Conservation (phyloP, 2,888 invertebrate genomes). For the Galerucella pusilla region DNA sequence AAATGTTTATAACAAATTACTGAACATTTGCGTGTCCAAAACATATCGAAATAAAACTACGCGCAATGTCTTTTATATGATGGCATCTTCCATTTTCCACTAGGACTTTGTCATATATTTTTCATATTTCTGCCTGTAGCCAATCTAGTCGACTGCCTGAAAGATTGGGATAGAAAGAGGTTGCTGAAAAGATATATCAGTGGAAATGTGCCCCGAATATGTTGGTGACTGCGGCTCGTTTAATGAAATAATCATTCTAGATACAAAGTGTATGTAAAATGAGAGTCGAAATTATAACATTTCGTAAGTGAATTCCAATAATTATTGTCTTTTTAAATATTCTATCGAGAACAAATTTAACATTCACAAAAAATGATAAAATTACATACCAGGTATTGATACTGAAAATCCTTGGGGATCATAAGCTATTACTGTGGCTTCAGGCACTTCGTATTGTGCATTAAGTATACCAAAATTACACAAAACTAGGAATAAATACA, state of each 20-base stretch:
- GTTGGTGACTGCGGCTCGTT: background rate
- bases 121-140: too few relatives aligned
- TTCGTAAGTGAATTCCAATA: background rate
- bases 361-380: background rate
- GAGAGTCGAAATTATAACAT: background rate
- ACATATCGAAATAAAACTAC: too few relatives aligned
- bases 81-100: too few relatives aligned
- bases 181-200: background rate
- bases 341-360: too few relatives aligned
- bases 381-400: slow-evolving; percentile 70
- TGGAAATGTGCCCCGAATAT: background rate
- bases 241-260: background rate
- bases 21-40: too few relatives aligned
- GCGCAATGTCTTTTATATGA: too few relatives aligned
- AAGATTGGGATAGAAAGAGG: background rate
- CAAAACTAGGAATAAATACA: slow-evolving; percentile 20
- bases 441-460: slow-evolving; percentile 64
- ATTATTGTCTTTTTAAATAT: background rate
- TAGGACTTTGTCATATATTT: too few relatives aligned
- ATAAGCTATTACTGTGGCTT: slow-evolving; percentile 70
- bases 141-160: background rate
- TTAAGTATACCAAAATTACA: slow-evolving; percentile 18
- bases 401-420: slow-evolving; percentile 72
- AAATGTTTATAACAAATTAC: too few relatives aligned
- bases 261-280: background rate